These are phyloP conservation scores for Drosophila simulans DNA, from an alignment of 1,140 invertebrate genomes.

Conservation along the genomic window DNA sequence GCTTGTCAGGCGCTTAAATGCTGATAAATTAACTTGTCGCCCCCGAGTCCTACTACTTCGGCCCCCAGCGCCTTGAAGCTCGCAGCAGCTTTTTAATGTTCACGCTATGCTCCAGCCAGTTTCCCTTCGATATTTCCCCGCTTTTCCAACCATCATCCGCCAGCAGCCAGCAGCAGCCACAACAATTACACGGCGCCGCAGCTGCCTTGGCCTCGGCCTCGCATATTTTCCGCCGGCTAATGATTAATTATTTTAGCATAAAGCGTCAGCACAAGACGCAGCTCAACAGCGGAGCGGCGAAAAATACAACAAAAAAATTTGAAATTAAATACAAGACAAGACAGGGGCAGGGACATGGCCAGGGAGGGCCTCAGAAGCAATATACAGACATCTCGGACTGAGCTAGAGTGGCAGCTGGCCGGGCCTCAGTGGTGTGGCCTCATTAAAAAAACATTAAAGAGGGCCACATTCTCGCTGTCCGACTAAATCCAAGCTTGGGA, in stretches of 20 bases:
- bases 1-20: conserved; percentile 77
- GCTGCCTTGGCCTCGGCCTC: conserved; percentile 51
- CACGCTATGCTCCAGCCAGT: conserved; percentile 24
- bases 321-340: conserved; percentile 75
- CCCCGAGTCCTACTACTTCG: conserved; percentile 12
- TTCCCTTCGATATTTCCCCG: conserved; percentile 3
- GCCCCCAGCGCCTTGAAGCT: conserved; percentile 36
- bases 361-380: background rate
- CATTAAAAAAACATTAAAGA: conserved; percentile 83
- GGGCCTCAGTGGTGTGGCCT: conserved; percentile 39
- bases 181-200: conserved; percentile 73
- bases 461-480: conserved; percentile 41
- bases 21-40: conserved; percentile 79
- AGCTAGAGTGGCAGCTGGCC: conserved; percentile 31
- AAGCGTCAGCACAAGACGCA: conserved; percentile 78
- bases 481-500: conserved; percentile 6
- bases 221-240: conserved; percentile 78
- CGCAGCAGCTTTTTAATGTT: conserved; percentile 71
- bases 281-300: conserved; percentile 8
- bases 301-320: conserved; percentile 55
- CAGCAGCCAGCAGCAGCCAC: conserved; percentile 34
- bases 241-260: conserved; percentile 83
- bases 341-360: background rate
- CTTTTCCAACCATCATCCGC: background rate
- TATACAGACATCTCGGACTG: conserved; percentile 12